Conservation (phyloP, 1,140 invertebrate species). For the Nephila pilipes region DNA sequence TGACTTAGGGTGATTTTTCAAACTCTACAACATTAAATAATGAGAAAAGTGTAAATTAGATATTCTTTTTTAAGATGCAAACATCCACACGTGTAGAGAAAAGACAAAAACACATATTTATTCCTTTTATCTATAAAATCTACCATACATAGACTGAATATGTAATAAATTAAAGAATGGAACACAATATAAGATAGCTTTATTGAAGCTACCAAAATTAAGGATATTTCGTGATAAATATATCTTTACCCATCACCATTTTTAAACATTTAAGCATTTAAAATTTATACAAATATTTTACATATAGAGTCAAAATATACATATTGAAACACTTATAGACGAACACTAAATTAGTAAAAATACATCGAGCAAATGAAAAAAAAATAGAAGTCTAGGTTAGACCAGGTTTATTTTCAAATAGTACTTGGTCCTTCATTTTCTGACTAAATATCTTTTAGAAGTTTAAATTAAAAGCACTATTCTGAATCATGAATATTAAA, state of each 20-base stretch:
- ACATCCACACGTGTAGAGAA: neutral
- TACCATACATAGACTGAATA: neutral
- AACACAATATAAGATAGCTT: neutral
- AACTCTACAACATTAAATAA: no score
- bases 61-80: no score
- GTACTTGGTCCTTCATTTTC: neutral
- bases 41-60: no score
- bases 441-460: no score
- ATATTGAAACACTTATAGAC: neutral
- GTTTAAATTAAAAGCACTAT: no score
- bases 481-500: neutral
- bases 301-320: slow-evolving; percentile 25
- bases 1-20: no score
- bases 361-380: neutral
- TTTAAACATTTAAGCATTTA: neutral
- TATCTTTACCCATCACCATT: neutral
- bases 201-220: neutral
- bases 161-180: slow-evolving; percentile 27
- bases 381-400: neutral
- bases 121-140: neutral
- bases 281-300: neutral
- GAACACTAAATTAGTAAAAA: neutral
- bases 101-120: neutral
- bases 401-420: neutral
- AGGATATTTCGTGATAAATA: slow-evolving; percentile 3